A percentile compares a stretch with the other conserved stretches of the same genome.
These are phyloP conservation scores for Anguilla japonica DNA, from an alignment of 2,113 vertebrate genomes.

Conservation along the genomic window DNA sequence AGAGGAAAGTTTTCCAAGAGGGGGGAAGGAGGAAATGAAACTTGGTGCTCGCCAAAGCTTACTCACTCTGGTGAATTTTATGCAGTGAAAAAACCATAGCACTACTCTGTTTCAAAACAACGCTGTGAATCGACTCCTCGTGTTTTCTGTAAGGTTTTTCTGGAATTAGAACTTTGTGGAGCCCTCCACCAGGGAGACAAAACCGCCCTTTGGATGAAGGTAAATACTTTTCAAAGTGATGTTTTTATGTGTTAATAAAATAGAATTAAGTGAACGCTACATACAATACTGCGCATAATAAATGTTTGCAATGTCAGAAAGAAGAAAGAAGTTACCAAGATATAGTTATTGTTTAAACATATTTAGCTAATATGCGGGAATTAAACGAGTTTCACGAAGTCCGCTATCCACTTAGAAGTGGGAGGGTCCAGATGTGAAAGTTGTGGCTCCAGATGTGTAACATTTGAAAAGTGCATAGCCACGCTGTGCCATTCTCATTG, in stretches of 20 bases:
- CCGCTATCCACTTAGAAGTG: slow-evolving; percentile 14
- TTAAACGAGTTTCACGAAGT: neutral
- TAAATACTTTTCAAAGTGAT: slow-evolving; percentile 9
- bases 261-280: neutral
- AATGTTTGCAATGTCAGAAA: neutral
- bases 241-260: neutral
- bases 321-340: neutral
- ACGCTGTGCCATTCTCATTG: neutral
- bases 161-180: slow-evolving; percentile 12
- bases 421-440: slow-evolving; percentile 28
- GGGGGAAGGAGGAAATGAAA: slow-evolving; percentile 28
- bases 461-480: neutral
- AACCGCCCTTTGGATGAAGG: slow-evolving; percentile 32
- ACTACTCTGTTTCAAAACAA: neutral
- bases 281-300: neutral
- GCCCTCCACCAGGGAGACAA: slow-evolving; percentile 4
- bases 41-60: neutral
- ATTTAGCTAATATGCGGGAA: neutral
- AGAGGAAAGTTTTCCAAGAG: slow-evolving; percentile 44
- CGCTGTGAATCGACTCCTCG: neutral
- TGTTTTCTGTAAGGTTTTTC: neutral
- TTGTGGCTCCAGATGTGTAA: slow-evolving; percentile 18
- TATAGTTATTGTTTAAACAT: neutral
- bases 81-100: neutral
- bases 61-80: neutral